Evolutionary conservation across 2,113 vertebrate species (phyloP).

Genomic region (Odocoileus hemionus): DNA sequence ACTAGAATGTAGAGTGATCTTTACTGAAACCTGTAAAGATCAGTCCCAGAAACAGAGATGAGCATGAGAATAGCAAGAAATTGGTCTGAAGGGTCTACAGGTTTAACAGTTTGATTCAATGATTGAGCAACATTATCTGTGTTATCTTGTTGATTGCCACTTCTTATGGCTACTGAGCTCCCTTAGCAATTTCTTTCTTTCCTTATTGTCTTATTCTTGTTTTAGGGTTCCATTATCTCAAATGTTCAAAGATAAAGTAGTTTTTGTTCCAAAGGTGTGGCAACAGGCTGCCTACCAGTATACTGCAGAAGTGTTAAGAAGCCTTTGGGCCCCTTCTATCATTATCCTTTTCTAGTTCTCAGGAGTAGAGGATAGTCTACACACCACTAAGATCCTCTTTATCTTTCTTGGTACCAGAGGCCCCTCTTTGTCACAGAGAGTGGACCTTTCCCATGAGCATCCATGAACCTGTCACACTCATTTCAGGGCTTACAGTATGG

Average conservation of each 20-base stretch:
- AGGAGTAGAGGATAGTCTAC: neutral
- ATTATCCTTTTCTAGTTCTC: neutral
- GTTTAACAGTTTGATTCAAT: neutral
- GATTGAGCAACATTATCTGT: neutral
- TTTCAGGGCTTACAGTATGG: neutral
- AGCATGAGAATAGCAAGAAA: neutral
- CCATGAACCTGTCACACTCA: neutral
- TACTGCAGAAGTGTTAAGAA: neutral
- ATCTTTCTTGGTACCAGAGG: neutral
- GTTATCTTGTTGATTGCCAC: neutral
- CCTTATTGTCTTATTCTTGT: neutral
- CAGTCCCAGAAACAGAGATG: neutral
- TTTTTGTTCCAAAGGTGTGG: neutral
- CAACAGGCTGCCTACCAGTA: neutral
- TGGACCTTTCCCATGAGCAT: neutral
- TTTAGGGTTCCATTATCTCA: neutral
- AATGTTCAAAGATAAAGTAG: neutral
- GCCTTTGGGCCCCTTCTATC: neutral
- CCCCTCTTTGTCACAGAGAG: neutral
- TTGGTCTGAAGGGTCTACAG: neutral
- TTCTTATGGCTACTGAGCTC: neutral
- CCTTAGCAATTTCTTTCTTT: neutral
- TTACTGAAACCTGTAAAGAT: neutral
- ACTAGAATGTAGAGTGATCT: neutral
- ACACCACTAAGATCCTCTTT: neutral